These are phyloP conservation scores for Rhagoletis pomonella DNA, from an alignment of 1,140 invertebrate genomes.

Conservation along the genomic window DNA sequence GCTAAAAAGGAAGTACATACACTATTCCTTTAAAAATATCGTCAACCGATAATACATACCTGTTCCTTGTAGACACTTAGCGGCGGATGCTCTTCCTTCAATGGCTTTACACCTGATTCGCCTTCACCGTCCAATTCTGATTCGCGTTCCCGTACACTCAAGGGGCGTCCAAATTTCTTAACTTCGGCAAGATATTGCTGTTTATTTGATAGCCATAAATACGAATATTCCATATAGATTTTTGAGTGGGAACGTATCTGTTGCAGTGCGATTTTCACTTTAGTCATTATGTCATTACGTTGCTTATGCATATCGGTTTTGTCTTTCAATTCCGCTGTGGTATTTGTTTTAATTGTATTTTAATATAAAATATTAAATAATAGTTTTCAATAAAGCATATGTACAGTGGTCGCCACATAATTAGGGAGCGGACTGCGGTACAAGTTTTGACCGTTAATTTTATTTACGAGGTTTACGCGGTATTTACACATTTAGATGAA, in stretches of 20 bases:
- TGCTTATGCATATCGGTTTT: constrained; percentile 61
- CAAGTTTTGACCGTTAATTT: too few species aligned
- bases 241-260: constrained; percentile 62
- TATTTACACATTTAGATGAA: too few species aligned
- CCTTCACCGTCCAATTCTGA: constrained; percentile 61
- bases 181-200: constrained; percentile 80
- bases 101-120: constrained; percentile 61
- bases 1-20: too few species aligned
- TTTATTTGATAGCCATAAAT: constrained; percentile 81
- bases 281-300: constrained; percentile 62
- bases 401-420: too few species aligned
- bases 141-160: constrained; percentile 78
- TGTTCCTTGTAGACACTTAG: constrained; percentile 66
- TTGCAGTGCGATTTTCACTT: constrained; percentile 62
- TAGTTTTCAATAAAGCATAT: too few species aligned
- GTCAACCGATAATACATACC: not conserved
- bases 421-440: too few species aligned
- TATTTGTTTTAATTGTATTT: too few species aligned
- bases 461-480: too few species aligned
- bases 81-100: constrained; percentile 62
- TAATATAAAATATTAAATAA: too few species aligned
- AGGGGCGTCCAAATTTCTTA: constrained; percentile 79
- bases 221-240: constrained; percentile 74
- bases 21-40: too few species aligned
- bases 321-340: not conserved